Percentiles rank a stretch among this genome's conserved stretches.
Conservation (phyloP, 2,888 invertebrate genomes). For the Pantelozetes paolii region DNA sequence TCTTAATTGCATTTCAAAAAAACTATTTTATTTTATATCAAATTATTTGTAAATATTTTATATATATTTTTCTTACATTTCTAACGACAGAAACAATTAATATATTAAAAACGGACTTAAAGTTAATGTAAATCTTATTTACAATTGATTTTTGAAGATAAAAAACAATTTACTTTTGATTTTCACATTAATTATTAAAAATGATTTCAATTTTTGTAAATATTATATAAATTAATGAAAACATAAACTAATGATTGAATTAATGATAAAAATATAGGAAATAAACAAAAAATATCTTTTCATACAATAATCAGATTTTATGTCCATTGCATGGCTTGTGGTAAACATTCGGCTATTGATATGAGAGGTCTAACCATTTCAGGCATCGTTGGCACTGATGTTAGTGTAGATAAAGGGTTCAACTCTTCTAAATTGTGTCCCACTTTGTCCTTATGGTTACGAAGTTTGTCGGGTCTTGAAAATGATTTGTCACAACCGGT, state of each 20-base stretch:
- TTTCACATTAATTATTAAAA: background rate
- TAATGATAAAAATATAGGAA: background rate
- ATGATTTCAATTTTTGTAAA: background rate
- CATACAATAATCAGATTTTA: background rate
- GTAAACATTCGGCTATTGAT: conserved; percentile 13
- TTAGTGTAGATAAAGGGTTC: background rate
- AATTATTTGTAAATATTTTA: no score
- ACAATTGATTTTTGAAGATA: background rate
- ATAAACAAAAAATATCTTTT: background rate
- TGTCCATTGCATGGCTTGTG: conserved; percentile 27
- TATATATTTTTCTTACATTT: no score
- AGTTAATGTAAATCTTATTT: background rate
- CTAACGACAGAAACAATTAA: no score
- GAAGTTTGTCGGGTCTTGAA: conserved; percentile 17
- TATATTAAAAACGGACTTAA: no score
- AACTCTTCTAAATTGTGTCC: conserved; percentile 19
- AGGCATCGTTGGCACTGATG: background rate
- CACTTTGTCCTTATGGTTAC: conserved; percentile 26
- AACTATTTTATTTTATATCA: no score
- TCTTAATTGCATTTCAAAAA: no score
- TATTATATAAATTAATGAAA: background rate
- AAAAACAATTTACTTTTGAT: background rate
- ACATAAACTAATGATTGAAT: background rate
- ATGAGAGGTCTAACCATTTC: background rate
- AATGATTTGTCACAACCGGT: conserved; percentile 7